Conservation (phyloP, 2,797 vertebrate species). For the Pantherophis alleghaniensis region DNA sequence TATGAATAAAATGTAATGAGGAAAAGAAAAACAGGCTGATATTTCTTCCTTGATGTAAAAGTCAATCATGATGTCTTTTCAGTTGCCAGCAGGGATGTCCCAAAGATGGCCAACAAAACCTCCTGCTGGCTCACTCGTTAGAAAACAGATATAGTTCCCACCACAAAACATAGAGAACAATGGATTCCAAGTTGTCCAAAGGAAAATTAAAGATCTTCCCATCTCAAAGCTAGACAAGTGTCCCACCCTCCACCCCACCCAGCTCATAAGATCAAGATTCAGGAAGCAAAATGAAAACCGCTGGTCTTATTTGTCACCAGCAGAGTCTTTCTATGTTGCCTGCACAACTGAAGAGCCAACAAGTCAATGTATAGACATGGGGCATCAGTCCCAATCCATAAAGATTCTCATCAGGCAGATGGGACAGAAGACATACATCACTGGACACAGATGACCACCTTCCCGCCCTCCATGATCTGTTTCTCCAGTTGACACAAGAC, state of each 20-base stretch:
- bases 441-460: slow-evolving; percentile 46
- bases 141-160: slow-evolving; percentile 14
- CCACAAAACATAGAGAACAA: slow-evolving; percentile 23
- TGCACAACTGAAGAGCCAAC: slow-evolving; percentile 7
- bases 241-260: background rate
- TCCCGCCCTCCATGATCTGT: background rate
- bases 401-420: slow-evolving; percentile 13
- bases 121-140: background rate
- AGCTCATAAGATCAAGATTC: background rate
- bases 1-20: slow-evolving; percentile 14
- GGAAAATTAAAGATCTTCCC: slow-evolving; percentile 17
- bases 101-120: slow-evolving; percentile 10
- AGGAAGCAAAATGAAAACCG: background rate
- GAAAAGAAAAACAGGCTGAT: slow-evolving; percentile 6
- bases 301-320: slow-evolving; percentile 48
- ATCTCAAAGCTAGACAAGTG: background rate
- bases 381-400: background rate
- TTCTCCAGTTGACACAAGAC: slow-evolving; percentile 27
- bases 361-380: slow-evolving; percentile 1
- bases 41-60: slow-evolving; percentile 10
- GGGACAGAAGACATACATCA: slow-evolving; percentile 35
- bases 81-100: background rate
- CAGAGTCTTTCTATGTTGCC: background rate
- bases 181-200: slow-evolving; percentile 16
- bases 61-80: background rate